Conservation (phyloP, 2,888 invertebrate species). For the Oxystoma pomonae region DNA sequence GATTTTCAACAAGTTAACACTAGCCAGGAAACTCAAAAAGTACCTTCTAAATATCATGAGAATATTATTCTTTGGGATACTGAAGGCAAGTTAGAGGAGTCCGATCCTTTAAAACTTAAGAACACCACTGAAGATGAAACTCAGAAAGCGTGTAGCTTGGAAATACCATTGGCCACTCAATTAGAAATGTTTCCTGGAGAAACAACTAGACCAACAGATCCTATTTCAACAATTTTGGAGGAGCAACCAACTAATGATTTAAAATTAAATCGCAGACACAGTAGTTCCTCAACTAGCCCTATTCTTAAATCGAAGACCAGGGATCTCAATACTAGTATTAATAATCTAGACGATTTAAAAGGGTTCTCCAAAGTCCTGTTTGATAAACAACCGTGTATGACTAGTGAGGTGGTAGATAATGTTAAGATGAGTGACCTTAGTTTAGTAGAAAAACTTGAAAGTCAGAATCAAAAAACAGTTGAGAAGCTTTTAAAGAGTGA, state of each 20-base stretch:
- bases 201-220: conserved; percentile 22
- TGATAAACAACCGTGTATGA: not conserved
- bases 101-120: too few relatives aligned
- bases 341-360: not conserved
- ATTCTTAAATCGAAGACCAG: not conserved
- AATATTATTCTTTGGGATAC: too few relatives aligned
- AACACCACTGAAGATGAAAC: not conserved
- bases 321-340: not conserved
- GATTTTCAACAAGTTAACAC: too few relatives aligned
- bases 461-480: not conserved
- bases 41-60: too few relatives aligned
- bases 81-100: too few relatives aligned
- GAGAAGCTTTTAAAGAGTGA: not conserved
- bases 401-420: not conserved
- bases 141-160: conserved; percentile 2
- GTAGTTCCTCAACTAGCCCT: too few relatives aligned
- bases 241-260: not conserved
- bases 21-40: too few relatives aligned
- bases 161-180: conserved; percentile 1
- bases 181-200: not conserved
- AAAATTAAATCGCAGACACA: not conserved
- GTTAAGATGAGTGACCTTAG: not conserved
- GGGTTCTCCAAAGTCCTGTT: not conserved
- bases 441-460: conserved; percentile 17
- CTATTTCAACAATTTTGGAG: conserved; percentile 20